Evolutionary conservation across 2,797 vertebrate genomes (phyloP).

Genomic region (Chelidonichthys spinosus): DNA sequence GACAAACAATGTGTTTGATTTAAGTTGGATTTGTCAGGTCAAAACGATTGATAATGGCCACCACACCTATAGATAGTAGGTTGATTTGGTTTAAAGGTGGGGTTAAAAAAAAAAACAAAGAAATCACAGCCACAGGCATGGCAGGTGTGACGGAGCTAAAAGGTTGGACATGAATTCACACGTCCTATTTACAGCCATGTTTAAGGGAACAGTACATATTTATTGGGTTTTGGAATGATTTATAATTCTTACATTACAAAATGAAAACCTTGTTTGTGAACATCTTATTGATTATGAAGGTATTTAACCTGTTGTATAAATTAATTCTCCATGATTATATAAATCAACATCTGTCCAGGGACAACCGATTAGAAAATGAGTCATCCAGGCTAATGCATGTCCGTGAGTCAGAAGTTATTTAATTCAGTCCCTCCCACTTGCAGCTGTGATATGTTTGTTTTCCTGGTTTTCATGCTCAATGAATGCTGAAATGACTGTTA

Average conservation of each 20-base stretch:
- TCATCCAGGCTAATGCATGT: neutral
- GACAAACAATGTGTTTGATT: neutral
- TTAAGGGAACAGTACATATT: neutral
- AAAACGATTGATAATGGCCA: neutral
- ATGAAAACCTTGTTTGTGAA: neutral
- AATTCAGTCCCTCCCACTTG: conserved; percentile 14
- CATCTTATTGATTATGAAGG: neutral
- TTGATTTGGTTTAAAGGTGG: neutral
- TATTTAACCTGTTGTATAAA: neutral
- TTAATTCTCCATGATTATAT: neutral
- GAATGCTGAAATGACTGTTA: conserved; percentile 1
- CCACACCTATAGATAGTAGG: conserved; percentile 2
- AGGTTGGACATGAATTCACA: neutral
- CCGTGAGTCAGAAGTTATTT: conserved; percentile 25
- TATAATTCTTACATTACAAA: neutral
- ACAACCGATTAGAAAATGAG: neutral
- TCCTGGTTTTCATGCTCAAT: conserved; percentile 4
- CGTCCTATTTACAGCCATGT: neutral
- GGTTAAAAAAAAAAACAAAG: neutral
- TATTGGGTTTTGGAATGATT: neutral
- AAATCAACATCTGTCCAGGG: too few relatives aligned
- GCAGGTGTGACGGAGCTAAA: neutral
- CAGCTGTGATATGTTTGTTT: conserved; percentile 19
- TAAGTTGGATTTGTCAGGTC: neutral
- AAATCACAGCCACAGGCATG: neutral